These are phyloP conservation scores for Zootoca vivipara DNA, from an alignment of 2,113 vertebrate genomes.

Conservation along the genomic window DNA sequence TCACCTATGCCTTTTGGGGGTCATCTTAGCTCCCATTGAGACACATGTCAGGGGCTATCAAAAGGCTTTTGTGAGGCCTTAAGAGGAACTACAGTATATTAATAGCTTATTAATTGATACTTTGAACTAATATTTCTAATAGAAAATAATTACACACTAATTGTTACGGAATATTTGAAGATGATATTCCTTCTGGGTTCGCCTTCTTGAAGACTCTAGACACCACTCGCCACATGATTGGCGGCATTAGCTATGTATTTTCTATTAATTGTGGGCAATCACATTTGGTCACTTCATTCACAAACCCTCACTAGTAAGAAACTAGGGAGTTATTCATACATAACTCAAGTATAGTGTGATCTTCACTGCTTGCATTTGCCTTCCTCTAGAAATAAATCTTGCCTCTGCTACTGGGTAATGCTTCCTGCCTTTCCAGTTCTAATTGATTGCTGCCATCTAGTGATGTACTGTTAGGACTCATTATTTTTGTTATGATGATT, in stretches of 20 bases:
- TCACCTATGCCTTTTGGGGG: too few species aligned
- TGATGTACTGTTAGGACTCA: conserved; percentile 25
- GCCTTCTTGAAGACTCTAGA: not conserved
- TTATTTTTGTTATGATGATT: conserved; percentile 25
- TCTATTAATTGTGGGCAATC: not conserved
- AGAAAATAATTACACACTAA: not conserved
- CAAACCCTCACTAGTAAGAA: not conserved
- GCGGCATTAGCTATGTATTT: not conserved
- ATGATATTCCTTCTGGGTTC: not conserved
- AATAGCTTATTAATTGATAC: not conserved
- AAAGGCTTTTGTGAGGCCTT: too few species aligned
- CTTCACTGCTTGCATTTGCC: not conserved
- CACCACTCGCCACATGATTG: not conserved
- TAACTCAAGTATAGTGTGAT: not conserved
- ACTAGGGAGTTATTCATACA: not conserved
- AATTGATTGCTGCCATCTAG: conserved; percentile 61
- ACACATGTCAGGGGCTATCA: too few species aligned
- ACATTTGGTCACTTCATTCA: not conserved
- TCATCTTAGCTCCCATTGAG: too few species aligned
- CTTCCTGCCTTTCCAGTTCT: not conserved
- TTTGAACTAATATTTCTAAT: not conserved
- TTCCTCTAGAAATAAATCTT: not conserved
- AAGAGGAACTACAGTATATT: too few species aligned
- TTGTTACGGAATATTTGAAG: not conserved
- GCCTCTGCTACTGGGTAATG: not conserved